Evolutionary conservation across 2,797 vertebrate species (phyloP).

Genomic region (Iguana delicatissima): DNA sequence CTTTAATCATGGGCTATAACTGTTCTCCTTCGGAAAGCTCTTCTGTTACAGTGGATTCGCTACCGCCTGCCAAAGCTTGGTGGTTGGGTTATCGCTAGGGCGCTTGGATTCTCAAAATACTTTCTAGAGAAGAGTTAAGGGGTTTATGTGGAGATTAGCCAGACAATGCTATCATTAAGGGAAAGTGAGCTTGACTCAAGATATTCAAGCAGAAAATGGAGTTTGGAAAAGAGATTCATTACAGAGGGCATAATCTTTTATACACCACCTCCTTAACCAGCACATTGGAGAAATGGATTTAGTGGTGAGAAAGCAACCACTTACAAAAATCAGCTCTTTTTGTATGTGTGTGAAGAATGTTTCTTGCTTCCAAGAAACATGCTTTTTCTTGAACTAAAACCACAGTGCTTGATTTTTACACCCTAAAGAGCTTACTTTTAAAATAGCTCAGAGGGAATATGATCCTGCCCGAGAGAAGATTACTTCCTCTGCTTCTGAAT

Average conservation of each 20-base stretch:
- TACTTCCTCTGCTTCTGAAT: not conserved
- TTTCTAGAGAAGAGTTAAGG: rapidly evolving
- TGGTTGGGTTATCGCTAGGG: rapidly evolving
- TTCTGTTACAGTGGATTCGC: not conserved
- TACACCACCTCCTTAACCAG: too few species aligned
- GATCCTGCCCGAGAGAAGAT: not conserved
- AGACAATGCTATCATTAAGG: not conserved
- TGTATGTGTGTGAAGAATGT: not conserved
- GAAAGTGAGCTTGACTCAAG: not conserved
- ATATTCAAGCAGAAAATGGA: not conserved
- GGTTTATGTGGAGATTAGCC: not conserved
- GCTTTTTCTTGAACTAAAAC: too few species aligned
- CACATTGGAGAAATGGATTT: too few species aligned
- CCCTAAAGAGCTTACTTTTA: not conserved
- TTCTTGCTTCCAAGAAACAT: not conserved
- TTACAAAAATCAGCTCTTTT: not conserved
- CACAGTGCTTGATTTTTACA: too few species aligned
- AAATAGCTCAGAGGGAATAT: too few species aligned
- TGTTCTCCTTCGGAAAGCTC: not conserved
- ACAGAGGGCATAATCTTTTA: too few species aligned
- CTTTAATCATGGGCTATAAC: constrained; percentile 6
- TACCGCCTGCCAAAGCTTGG: not conserved
- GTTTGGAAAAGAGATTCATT: not conserved
- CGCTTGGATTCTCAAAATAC: not conserved
- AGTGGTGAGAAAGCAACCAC: too few species aligned